phyloP scores from a whole-genome alignment of 2,888 invertebrate species.

The Belgica antarctica region DNA sequence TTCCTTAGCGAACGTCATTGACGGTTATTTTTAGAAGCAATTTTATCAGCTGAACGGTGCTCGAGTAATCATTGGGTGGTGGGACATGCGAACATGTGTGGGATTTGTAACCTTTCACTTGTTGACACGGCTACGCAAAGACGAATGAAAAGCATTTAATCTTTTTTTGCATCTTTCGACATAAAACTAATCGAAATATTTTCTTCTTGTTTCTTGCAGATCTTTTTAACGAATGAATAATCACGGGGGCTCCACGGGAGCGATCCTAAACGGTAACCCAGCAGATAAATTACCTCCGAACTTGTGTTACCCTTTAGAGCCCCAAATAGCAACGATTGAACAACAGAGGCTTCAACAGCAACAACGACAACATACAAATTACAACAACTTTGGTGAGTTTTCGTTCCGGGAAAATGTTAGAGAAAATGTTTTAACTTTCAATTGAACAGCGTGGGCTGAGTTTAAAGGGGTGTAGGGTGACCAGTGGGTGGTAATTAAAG shows the following conservation, averaged over 20 bases:
- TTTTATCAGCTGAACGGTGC: too few relatives aligned
- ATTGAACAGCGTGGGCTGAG: background rate
- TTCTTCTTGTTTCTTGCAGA: background rate
- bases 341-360: conserved; percentile 15
- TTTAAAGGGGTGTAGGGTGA: too few relatives aligned
- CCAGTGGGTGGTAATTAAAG: too few relatives aligned
- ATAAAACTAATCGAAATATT: background rate
- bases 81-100: too few relatives aligned
- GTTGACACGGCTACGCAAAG: too few relatives aligned
- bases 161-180: background rate
- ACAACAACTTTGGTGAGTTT: conserved; percentile 39
- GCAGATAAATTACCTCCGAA: conserved; percentile 33
- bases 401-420: background rate
- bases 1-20: too few relatives aligned
- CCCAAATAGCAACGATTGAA: conserved; percentile 19
- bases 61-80: too few relatives aligned
- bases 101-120: too few relatives aligned
- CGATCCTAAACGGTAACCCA: conserved; percentile 45
- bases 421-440: background rate
- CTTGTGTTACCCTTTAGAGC: conserved; percentile 31
- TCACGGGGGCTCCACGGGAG: conserved; percentile 57
- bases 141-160: background rate
- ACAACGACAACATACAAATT: conserved; percentile 36
- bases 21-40: too few relatives aligned
- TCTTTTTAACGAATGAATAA: conserved; percentile 52